Base-by-base conservation (phyloP, 1,140 invertebrate species). In the Harlomillsia oculata region DNA sequence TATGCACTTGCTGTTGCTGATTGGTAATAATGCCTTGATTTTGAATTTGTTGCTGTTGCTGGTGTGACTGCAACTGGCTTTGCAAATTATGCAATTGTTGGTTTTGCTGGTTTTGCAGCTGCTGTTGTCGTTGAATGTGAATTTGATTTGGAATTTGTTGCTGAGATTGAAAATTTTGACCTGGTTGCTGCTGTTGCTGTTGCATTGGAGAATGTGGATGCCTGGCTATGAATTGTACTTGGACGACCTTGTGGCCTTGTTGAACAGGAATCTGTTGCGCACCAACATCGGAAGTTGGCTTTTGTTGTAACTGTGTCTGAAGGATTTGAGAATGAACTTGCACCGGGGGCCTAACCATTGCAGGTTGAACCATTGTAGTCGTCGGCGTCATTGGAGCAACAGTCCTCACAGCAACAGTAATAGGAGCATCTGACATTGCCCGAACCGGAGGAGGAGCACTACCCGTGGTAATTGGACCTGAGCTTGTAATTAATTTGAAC, bases 101-200 rank as follows among this genome's bases (percentile, higher is more conserved):
- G 16, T 26, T 20, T 45, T 44, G 40, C 28, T 25, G 32, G 6
- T 21, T 30, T 58, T 58, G 56, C 18, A 36, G 11, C 37, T 30
- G 37, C 20, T 30, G 39, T 28, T 57, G 45, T 43, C 41, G 55
- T 16, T 57, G 46, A 11, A 9, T 5, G 18, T 46, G 40, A 14
- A 37, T n/a, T n/a, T n/a, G n/a, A n/a, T n/a, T n/a, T n/a, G n/a
- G n/a, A n/a, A 45, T 8, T 14, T 45, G 43, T 14, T 45, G 43
- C 13, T 8, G 39, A 2, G 41, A 16, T 26, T 56, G 53, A 39
- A 29, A 11, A 25, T 20, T 36, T 39, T 46, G 53, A 13, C 14
- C 32, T n/a, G 43, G 6, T 41, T 57, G 55, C 14, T 57, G 55
- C 20, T 43, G 30, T 28, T 55, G 58, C 37, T 43, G 46, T n/a